These are phyloP conservation scores for Ancistrus triradiatus DNA, from an alignment of 2,113 vertebrate species.

Conservation along the genomic window DNA sequence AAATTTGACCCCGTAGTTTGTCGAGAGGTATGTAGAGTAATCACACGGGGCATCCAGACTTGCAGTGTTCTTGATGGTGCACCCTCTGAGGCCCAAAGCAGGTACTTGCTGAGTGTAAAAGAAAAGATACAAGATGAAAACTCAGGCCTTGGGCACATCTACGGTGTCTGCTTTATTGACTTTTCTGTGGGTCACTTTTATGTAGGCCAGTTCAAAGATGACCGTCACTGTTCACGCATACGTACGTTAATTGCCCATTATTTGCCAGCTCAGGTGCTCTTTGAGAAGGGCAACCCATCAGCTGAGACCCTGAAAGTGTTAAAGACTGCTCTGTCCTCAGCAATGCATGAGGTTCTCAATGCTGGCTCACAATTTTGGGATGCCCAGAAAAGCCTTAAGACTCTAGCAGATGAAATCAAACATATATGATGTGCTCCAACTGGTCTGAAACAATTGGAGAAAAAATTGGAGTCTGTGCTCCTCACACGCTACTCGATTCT, in stretches of 20 bases:
- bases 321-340: constrained; percentile 77
- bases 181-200: constrained; percentile 85
- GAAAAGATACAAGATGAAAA: constrained; percentile 78
- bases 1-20: constrained; percentile 87
- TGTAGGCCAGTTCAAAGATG: constrained; percentile 87
- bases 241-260: constrained; percentile 88
- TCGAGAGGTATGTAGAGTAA: constrained; percentile 88
- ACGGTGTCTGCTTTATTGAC: constrained; percentile 91
- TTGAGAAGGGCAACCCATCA: constrained; percentile 87
- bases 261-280: constrained; percentile 86
- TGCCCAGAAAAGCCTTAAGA: constrained; percentile 88
- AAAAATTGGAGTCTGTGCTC: no score
- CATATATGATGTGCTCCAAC: no score
- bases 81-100: constrained; percentile 81
- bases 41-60: constrained; percentile 92
- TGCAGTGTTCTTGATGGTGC: constrained; percentile 88
- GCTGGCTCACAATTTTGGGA: constrained; percentile 91
- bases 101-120: constrained; percentile 86
- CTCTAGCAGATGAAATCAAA: constrained; percentile 85
- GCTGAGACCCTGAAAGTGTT: constrained; percentile 82
- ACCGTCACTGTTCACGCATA: constrained; percentile 91
- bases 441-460: no score
- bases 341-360: constrained; percentile 83
- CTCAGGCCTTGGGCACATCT: constrained; percentile 67
- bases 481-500: no score